These are phyloP conservation scores for Leucophora obtusa DNA, from an alignment of 2,888 invertebrate genomes.

Conservation along the genomic window DNA sequence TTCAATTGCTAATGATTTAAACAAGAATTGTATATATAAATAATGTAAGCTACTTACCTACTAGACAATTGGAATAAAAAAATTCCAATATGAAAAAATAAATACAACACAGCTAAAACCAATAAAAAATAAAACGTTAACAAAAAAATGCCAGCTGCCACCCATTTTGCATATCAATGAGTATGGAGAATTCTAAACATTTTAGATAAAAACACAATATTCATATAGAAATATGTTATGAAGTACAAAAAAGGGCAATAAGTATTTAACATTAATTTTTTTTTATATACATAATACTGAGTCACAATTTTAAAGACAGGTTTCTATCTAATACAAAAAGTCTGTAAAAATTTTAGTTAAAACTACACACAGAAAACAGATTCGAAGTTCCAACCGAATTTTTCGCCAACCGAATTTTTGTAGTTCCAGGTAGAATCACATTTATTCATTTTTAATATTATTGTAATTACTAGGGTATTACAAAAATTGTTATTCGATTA, in stretches of 20 bases:
- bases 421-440: no score
- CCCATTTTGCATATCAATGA: slow-evolving; percentile 58
- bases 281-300: slow-evolving; percentile 1
- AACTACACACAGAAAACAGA: no score
- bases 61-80: slow-evolving; percentile 29
- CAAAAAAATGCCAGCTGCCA: slow-evolving; percentile 37
- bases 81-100: slow-evolving; percentile 19
- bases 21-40: slow-evolving; percentile 15
- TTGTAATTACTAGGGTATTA: no score
- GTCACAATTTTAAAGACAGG: slow-evolving; percentile 21
- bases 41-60: background rate
- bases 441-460: no score
- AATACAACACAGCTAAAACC: background rate
- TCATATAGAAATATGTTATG: slow-evolving; percentile 9
- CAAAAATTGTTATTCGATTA: no score
- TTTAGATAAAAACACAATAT: slow-evolving; percentile 15
- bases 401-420: no score
- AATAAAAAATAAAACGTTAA: slow-evolving; percentile 30
- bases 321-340: no score
- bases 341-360: no score
- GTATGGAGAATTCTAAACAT: slow-evolving; percentile 48
- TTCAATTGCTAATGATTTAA: slow-evolving; percentile 18
- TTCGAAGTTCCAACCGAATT: no score
- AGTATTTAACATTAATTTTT: slow-evolving; percentile 27
- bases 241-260: background rate